These are phyloP conservation scores for Zaprionus vittiger DNA, from an alignment of 1,140 invertebrate genomes.

Conservation along the genomic window DNA sequence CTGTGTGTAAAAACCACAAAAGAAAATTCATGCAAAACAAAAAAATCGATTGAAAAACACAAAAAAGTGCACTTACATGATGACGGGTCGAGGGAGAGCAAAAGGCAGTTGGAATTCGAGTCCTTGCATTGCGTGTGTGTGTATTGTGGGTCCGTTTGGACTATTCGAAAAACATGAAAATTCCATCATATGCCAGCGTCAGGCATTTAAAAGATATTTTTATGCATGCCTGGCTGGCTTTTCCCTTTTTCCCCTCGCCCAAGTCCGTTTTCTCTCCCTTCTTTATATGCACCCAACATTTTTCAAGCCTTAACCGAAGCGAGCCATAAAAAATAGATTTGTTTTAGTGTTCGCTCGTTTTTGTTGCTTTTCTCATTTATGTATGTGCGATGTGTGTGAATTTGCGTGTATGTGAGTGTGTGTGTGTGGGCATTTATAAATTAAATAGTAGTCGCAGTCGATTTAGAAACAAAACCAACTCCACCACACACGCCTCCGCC, in stretches of 20 bases:
- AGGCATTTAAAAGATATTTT: constrained; percentile 58
- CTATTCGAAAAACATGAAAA: constrained; percentile 66
- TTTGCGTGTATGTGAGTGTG: constrained; percentile 9
- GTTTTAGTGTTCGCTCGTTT: constrained; percentile 8
- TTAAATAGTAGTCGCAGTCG: constrained; percentile 73
- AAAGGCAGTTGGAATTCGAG: not conserved
- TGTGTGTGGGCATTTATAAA: constrained; percentile 65
- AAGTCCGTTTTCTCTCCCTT: constrained; percentile 8
- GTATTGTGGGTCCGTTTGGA: not conserved
- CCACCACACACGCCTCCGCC: not conserved
- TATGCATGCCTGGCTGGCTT: constrained; percentile 23
- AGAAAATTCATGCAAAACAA: constrained; percentile 12
- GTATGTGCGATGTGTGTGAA: constrained; percentile 31
- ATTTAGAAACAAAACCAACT: constrained; percentile 45
- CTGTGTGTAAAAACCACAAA: constrained; percentile 26
- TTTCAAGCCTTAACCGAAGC: constrained; percentile 57
- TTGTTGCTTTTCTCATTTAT: constrained; percentile 16
- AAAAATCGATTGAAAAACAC: constrained; percentile 22
- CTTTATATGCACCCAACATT: constrained; percentile 35
- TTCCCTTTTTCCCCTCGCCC: not conserved
- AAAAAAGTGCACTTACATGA: constrained; percentile 15
- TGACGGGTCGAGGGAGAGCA: not conserved
- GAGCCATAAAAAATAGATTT: constrained; percentile 47
- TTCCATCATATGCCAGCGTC: constrained; percentile 65
- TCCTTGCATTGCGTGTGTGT: not conserved